Conservation (phyloP, 2,888 invertebrate genomes). For the Catonia carolina region DNA sequence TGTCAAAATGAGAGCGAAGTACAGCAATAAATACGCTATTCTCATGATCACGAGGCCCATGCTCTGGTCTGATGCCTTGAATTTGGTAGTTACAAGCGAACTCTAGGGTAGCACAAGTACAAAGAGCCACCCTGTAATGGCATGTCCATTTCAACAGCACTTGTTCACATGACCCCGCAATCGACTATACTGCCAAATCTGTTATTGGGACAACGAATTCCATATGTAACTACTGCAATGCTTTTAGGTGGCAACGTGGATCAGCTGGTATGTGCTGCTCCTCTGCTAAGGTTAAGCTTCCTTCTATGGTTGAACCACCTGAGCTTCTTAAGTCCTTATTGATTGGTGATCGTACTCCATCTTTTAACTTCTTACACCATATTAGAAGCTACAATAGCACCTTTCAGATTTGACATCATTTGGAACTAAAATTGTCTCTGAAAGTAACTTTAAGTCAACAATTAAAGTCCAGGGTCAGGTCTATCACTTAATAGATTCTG, state of each 20-base stretch:
- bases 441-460: conserved; percentile 17
- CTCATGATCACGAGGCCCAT: too few species aligned
- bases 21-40: too few species aligned
- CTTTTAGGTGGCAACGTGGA: conserved; percentile 21
- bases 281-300: conserved; percentile 16
- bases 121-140: too few species aligned
- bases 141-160: too few species aligned
- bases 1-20: too few species aligned
- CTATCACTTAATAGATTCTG: conserved; percentile 29
- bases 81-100: too few species aligned
- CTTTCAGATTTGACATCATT: conserved; percentile 28
- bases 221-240: conserved; percentile 15
- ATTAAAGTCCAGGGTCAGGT: conserved; percentile 33
- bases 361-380: conserved; percentile 17
- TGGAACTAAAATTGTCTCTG: conserved; percentile 15
- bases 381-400: conserved; percentile 21
- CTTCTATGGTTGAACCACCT: conserved; percentile 9
- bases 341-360: not conserved
- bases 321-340: conserved; percentile 17
- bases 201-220: conserved; percentile 7
- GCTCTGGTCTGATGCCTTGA: too few species aligned
- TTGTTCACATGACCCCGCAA: too few species aligned
- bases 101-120: too few species aligned
- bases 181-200: too few species aligned
- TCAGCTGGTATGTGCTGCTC: conserved; percentile 22